Conservation (phyloP, 2,888 invertebrate species). For the Diadegma fenestrale region DNA sequence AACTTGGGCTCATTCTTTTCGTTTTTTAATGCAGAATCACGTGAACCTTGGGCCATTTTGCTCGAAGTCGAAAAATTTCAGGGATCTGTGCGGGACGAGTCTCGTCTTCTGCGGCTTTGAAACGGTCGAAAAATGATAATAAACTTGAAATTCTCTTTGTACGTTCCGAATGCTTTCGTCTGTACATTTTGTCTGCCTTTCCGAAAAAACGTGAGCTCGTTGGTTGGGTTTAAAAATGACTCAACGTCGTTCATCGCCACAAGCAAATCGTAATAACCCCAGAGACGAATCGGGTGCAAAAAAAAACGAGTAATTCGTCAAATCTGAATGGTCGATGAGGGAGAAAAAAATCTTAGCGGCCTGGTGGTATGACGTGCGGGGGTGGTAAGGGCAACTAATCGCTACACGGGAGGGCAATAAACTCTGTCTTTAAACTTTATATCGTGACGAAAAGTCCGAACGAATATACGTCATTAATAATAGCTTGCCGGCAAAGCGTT, state of each 20-base stretch:
- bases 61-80: no score
- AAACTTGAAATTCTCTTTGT: background rate
- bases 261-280: background rate
- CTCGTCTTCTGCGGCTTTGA: background rate
- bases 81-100: background rate
- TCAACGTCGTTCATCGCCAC: background rate
- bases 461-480: constrained; percentile 48
- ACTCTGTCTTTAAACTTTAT: constrained; percentile 38
- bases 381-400: constrained; percentile 18
- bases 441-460: constrained; percentile 53
- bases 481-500: constrained; percentile 38
- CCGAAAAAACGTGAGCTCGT: background rate
- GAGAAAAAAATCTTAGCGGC: background rate
- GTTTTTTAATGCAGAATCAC: no score
- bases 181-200: background rate
- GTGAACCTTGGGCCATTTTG: no score
- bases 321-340: constrained; percentile 14
- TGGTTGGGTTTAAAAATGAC: background rate
- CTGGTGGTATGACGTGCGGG: background rate
- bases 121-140: background rate
- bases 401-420: constrained; percentile 28
- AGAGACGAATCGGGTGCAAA: background rate
- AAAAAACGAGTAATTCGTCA: background rate
- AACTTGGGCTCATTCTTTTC: no score
- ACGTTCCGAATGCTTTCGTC: background rate